Base-by-base conservation (phyloP, 2,113 vertebrate species). In the Psittacus erithacus region DNA sequence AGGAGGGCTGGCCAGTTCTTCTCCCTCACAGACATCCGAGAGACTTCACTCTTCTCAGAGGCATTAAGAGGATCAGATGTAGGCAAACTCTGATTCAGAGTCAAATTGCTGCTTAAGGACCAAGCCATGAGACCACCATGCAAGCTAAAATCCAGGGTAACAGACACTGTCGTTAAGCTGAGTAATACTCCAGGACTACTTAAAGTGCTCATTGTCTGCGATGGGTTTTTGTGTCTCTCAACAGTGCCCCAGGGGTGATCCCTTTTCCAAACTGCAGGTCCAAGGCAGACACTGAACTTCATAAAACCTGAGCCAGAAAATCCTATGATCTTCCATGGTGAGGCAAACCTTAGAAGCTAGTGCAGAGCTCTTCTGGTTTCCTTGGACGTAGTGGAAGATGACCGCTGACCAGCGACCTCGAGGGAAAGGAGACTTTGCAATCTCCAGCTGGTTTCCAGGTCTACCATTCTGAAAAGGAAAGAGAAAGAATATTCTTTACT, bases 1-100 rank as follows among this genome's bases (percentile, higher is more conserved):
- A 99, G 97, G 80, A 99, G 98, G 18, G 99, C 99, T 1, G 99
- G 99, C 99, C 99, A 99, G 97, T 99, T 99, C 95, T 99, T 99
- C 91, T 98, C 98, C 53, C 98, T 98, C 62, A 98, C 71, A 2
- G 90, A 95, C 65, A 93, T 88, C 24, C 92, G 98, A 83, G 94
- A 96, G 57, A 97, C 79, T 11, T 97, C 96, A 2, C 94, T 97
- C 62, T 93, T 92, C 60, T 96, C 93, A 43, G 98, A 97, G 85
- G 87, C 63, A 67, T 98, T 98, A 39, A 95, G 90, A 78, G 96
- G 94, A 64, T 97, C 96, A 27, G 94, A 85, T 35, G 97, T 89
- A 70, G 97, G 94, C 47, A 97, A 96, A 81, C 97, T 98, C 95
- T 98, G 98, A 87, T 98, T 98, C 87, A 98, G 93, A 95, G 97